Percentiles rank a stretch among this genome's conserved stretches.
phyloP scores from a whole-genome alignment of 2,113 vertebrate genomes.

The Cygnus buccinator region DNA sequence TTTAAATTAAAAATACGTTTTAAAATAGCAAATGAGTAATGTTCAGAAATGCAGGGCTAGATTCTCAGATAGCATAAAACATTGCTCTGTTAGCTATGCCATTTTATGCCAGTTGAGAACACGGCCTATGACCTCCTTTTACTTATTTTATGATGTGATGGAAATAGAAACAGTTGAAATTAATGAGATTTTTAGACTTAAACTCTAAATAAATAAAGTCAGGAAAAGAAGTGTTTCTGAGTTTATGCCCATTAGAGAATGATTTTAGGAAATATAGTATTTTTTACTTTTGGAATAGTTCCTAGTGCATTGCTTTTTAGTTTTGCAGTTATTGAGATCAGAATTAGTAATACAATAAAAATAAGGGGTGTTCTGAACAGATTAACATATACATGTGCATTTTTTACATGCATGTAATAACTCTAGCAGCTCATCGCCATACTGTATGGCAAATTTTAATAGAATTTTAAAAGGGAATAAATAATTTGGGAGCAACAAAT shows the following conservation, averaged over 20 bases:
- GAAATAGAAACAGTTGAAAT: not conserved
- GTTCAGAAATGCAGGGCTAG: not conserved
- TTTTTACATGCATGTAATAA: not conserved
- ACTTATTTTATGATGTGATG: not conserved
- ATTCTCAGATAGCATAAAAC: not conserved
- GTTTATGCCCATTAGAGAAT: not conserved
- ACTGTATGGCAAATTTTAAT: not conserved
- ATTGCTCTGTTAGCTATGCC: not conserved
- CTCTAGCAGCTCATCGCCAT: not conserved
- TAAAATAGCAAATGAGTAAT: not conserved
- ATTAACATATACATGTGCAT: conserved; percentile 16
- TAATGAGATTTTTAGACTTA: not conserved
- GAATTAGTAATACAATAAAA: conserved; percentile 33
- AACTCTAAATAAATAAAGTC: not conserved
- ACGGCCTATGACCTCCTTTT: not conserved
- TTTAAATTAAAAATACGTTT: not conserved
- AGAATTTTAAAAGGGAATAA: not conserved
- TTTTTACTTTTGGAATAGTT: not conserved
- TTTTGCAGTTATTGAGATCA: not conserved
- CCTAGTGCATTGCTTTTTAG: not conserved
- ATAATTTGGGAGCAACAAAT: not conserved
- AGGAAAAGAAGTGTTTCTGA: not conserved
- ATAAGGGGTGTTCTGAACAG: not conserved
- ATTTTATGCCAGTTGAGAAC: not conserved
- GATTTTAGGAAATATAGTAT: not conserved